Evolutionary conservation across 2,113 vertebrate species (phyloP), one percentile per base, ranked within the genome.

Genomic region (Bos indicus): DNA sequence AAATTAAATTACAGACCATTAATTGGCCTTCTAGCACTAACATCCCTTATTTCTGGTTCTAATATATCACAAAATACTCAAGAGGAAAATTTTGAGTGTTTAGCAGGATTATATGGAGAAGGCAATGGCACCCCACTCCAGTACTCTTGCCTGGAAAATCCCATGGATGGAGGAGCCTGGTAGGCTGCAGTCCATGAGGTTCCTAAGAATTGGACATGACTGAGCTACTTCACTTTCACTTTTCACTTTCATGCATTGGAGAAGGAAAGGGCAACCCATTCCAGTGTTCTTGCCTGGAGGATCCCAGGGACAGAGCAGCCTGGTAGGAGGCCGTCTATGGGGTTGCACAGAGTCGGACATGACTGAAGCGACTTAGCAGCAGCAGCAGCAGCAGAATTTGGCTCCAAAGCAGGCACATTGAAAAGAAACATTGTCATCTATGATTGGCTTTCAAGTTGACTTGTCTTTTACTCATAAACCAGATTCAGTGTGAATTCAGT

Each of bases 11-110:
- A 78, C 25, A 80, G 83, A 90, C 30, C 23, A 40, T 3, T 21
- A 23, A 16, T 28, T 43, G 30, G 60, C 23, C 40, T 96, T 96
- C 28, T 21, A 94, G 56, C 64, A 81, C 46, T 90, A 85, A 92
- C 6, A 67, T 57, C 51, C 16, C 12, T 54, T 78, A 54, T 62
- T 82, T 89, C 19, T 83, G 36, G 6, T 14, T 93, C 40, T 52
- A 82, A 91, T 71, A 46, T 67, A 51, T 60, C 43, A 82, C 80
- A 60, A 88, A 94, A 82, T 85, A 91, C 16, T 93, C 43, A 91
- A 23, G 4, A 89, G 46, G 74, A 80, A 67, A 82, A 12, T 43
- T 71, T 48, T 83, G 77, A 60, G 67, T 59, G 8, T 8, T 86
- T 86, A 95, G 74, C 26, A 88, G 90, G 77, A 94, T 77, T 51